These are phyloP conservation scores for Cyrtodaria siliqua DNA, from an alignment of 2,888 invertebrate species.

Conservation along the genomic window DNA sequence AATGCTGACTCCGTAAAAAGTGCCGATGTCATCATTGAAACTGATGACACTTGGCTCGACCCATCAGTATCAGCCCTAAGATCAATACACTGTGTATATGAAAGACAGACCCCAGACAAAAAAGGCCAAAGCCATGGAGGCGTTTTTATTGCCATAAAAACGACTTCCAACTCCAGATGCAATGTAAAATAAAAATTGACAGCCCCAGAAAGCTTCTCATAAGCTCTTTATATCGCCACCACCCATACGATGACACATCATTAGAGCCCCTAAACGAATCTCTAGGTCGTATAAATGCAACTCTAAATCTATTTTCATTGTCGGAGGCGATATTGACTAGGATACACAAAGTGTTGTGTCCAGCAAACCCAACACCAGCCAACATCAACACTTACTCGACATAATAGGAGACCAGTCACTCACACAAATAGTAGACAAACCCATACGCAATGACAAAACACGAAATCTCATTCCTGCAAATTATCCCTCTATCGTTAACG, in stretches of 20 bases:
- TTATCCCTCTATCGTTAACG: conserved; percentile 4
- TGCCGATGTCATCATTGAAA: conserved; percentile 17
- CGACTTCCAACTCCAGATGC: background rate
- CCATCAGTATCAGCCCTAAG: conserved; percentile 5
- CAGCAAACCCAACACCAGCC: conserved; percentile 2
- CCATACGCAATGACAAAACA: background rate
- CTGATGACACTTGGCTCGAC: conserved; percentile 33
- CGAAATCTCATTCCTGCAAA: conserved; percentile 1
- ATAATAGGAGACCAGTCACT: conserved; percentile 3
- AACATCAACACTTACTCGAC: conserved; percentile 9
- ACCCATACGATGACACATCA: background rate
- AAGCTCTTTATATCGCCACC: background rate
- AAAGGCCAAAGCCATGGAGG: conserved; percentile 20
- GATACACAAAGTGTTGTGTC: background rate
- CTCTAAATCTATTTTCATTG: conserved; percentile 5
- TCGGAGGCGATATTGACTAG: conserved; percentile 7
- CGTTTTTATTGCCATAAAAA: conserved; percentile 13
- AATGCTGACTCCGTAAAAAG: conserved; percentile 3
- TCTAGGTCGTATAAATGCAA: too few species aligned
- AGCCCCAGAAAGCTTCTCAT: background rate
- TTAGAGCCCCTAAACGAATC: background rate
- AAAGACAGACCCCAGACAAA: conserved; percentile 32
- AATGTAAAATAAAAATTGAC: conserved; percentile 5
- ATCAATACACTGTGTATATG: conserved; percentile 21
- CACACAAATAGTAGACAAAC: conserved; percentile 6